Evolutionary conservation across 1,140 invertebrate genomes (phyloP).

Genomic region (Lysiphlebus fabarum): DNA sequence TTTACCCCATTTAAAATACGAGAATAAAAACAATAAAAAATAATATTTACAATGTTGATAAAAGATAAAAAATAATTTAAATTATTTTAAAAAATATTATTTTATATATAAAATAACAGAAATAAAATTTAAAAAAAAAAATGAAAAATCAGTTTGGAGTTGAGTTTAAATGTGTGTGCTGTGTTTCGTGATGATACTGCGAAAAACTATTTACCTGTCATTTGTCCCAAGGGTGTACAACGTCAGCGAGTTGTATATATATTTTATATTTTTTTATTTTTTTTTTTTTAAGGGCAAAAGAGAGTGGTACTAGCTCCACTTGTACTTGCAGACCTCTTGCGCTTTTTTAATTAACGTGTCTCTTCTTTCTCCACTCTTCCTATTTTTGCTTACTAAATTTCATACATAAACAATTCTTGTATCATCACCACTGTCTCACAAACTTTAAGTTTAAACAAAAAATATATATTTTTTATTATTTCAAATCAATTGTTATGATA

Average conservation of each 20-base stretch:
- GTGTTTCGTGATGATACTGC: constrained; percentile 20
- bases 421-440: neutral
- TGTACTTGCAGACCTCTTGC: constrained; percentile 12
- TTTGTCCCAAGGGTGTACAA: neutral
- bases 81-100: too few species aligned
- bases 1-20: too few species aligned
- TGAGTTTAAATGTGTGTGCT: neutral
- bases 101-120: too few species aligned
- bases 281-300: neutral
- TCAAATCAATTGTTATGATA: too few species aligned
- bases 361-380: constrained; percentile 17
- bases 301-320: neutral
- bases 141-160: neutral
- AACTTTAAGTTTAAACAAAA: neutral
- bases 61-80: too few species aligned
- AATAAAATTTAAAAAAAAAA: too few species aligned
- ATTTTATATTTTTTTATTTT: neutral
- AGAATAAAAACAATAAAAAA: too few species aligned
- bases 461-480: too few species aligned
- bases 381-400: neutral
- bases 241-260: neutral
- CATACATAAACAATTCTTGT: neutral
- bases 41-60: too few species aligned
- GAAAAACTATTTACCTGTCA: constrained; percentile 29
- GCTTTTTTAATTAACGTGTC: constrained; percentile 22